Percentiles rank a stretch among this genome's conserved stretches.
Conservation (phyloP, 2,797 vertebrate species). For the Coregonus suidteri region DNA sequence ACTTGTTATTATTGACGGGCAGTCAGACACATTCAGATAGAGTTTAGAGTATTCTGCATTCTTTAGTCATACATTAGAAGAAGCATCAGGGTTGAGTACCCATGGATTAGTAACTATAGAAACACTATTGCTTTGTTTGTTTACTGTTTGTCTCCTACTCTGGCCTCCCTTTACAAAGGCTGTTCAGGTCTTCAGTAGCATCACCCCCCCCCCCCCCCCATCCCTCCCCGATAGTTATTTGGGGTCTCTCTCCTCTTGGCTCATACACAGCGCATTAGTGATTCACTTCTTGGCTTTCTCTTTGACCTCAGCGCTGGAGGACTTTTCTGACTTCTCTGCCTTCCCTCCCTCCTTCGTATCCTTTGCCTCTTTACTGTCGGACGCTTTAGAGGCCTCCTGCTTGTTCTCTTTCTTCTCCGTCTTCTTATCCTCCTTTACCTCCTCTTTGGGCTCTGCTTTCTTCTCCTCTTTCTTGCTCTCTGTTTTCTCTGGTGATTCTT, state of each 20-base stretch:
- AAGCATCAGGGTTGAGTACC: slow-evolving; percentile 75
- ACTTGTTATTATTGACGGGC: slow-evolving; percentile 77
- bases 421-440: slow-evolving; percentile 70
- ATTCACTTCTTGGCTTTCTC: slow-evolving; percentile 78
- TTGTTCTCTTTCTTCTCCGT: slow-evolving; percentile 39
- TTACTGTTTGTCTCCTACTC: slow-evolving; percentile 52
- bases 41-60: slow-evolving; percentile 81
- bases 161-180: slow-evolving; percentile 52
- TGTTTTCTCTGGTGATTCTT: slow-evolving; percentile 56
- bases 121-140: slow-evolving; percentile 75
- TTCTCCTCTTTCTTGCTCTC: slow-evolving; percentile 53
- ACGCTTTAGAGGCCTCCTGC: slow-evolving; percentile 15
- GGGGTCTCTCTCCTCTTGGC: slow-evolving; percentile 49
- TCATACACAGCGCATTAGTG: slow-evolving; percentile 24
- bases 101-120: slow-evolving; percentile 68
- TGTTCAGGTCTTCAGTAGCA: slow-evolving; percentile 67
- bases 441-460: slow-evolving; percentile 34
- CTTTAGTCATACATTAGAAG: slow-evolving; percentile 83
- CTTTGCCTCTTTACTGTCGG: not conserved
- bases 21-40: slow-evolving; percentile 76
- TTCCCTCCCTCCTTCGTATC: slow-evolving; percentile 56
- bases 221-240: slow-evolving; percentile 51
- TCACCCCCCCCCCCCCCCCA: slow-evolving; percentile 6
- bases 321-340: slow-evolving; percentile 65
- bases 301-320: slow-evolving; percentile 78